Evolutionary conservation across 2,113 vertebrate genomes (phyloP), one percentile per base, ranked within the genome.

Genomic region (Ageneiosus marmoratus): DNA sequence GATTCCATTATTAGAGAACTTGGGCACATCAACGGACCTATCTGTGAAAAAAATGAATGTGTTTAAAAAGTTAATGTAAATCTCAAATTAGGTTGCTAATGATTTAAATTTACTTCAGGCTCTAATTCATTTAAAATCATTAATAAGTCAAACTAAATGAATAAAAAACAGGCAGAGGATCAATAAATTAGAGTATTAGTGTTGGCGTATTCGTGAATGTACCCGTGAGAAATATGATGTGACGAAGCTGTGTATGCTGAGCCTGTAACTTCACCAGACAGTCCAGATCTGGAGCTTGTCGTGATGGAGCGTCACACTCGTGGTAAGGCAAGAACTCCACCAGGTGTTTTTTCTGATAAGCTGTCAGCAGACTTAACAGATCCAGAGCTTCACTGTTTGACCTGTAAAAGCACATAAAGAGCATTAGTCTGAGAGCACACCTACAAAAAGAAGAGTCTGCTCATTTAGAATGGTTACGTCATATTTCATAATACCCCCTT

Each of bases 281-380:
- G 0, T 98, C 96, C 62, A 98, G 90, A 86, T 98, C 97, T 0
- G 97, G 97, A 88, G 97, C 96, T 86, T 95, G 97, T 72, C 95
- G 94, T 27, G 93, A 95, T 67, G 95, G 95, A 29, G 96, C 96
- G 87, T 99, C 98, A 87, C 98, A 99, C 1, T 95, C 94, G 11
- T 99, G 98, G 88, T 99, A 99, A 0, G 97, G 97, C 44, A 99
- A 93, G 90, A 98, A 96, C 91, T 99, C 98, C 51, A 98, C 98
- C 80, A 99, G 88, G 83, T 98, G 95, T 87, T 96, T 96, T 93
- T 98, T 98, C 84, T 98, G 96, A 80, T 97, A 97, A 46, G 90
- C 79, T n/a, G 94, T 97, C 80, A 99, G 90, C 83, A 98, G 95
- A 15, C 93, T 96, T 84, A 98, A 86, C 76, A 98, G 92, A 56